Evolutionary conservation across 2,113 vertebrate genomes (phyloP).

Genomic region (Butorides virescens): DNA sequence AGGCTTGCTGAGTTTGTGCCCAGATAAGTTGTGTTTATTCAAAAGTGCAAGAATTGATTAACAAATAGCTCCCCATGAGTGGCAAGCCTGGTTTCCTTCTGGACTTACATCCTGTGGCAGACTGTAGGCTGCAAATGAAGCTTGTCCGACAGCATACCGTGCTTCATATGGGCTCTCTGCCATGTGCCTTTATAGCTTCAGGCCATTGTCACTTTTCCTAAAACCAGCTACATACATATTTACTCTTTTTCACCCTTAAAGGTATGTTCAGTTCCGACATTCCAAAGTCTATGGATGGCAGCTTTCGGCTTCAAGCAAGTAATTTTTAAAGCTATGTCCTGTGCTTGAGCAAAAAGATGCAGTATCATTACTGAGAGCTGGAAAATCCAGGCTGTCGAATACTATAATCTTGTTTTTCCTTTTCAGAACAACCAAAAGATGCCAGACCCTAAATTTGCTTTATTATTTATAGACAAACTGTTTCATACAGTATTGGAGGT

Average conservation of each 20-base stretch:
- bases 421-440: background rate
- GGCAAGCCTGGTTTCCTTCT: background rate
- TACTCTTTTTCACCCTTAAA: background rate
- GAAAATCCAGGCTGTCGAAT: background rate
- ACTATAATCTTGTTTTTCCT: background rate
- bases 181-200: background rate
- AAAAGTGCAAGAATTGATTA: background rate
- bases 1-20: background rate
- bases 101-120: background rate
- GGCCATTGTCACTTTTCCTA: background rate
- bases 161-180: background rate
- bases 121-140: background rate
- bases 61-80: background rate
- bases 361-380: background rate
- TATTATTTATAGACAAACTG: slow-evolving; percentile 55
- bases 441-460: slow-evolving; percentile 25
- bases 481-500: slow-evolving; percentile 8
- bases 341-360: background rate
- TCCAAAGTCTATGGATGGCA: background rate
- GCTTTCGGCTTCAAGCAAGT: background rate
- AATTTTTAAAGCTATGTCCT: background rate
- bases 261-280: background rate
- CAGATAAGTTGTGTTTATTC: background rate
- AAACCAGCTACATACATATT: background rate
- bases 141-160: background rate